phyloP scores from a whole-genome alignment of 2,113 vertebrate species.

The Seriola aureovittata region DNA sequence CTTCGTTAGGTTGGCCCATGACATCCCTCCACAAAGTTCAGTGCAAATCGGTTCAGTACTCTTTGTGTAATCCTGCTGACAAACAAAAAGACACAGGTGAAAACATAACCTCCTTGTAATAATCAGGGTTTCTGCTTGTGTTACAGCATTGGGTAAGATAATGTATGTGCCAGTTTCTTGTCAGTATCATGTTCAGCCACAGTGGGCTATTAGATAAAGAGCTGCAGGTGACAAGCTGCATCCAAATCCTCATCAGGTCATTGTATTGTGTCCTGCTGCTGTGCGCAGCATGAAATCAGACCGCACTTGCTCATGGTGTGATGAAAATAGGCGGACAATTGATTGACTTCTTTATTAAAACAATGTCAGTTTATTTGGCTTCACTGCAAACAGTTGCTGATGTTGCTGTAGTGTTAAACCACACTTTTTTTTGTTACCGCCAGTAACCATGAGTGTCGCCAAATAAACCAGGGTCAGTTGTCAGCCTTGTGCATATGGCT shows the following conservation, averaged over 20 bases:
- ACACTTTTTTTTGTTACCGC: background rate
- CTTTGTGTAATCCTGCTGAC: too few species aligned
- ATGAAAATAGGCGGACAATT: background rate
- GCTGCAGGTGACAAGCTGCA: background rate
- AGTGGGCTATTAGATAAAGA: background rate
- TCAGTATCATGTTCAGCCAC: background rate
- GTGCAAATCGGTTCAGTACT: too few species aligned
- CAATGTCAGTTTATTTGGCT: background rate
- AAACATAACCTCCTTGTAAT: too few species aligned
- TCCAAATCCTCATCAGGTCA: background rate
- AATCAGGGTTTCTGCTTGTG: background rate
- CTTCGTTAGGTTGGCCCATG: too few species aligned
- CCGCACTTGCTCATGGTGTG: background rate
- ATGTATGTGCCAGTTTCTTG: background rate
- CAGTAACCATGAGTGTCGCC: background rate
- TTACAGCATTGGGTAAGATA: background rate
- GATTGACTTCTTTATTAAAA: background rate
- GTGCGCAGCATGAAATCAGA: conserved; percentile 5
- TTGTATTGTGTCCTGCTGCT: background rate
- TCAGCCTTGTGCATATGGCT: background rate
- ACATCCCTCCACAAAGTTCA: too few species aligned
- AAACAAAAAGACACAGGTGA: too few species aligned
- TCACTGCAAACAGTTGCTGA: background rate
- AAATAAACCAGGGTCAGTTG: background rate
- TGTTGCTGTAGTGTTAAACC: background rate